Conservation (phyloP, 1,140 invertebrate species). For the Nasonia giraulti region DNA sequence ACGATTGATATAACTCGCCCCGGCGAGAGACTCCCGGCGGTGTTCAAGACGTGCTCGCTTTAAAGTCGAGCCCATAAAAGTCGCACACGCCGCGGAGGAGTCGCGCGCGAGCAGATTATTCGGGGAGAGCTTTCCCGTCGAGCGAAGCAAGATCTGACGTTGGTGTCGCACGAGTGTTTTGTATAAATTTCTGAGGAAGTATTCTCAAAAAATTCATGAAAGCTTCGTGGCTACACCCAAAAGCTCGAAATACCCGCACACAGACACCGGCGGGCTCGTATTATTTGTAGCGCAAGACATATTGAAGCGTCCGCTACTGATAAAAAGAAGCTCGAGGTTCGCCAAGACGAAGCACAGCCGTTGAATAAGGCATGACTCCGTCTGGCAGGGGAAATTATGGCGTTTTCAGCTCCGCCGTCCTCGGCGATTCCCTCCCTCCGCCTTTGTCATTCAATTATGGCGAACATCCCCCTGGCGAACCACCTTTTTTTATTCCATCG, state of each 20-base stretch:
- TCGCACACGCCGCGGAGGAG: background rate
- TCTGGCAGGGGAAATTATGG: slow-evolving; percentile 67
- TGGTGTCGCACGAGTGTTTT: background rate
- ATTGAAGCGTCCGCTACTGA: slow-evolving; percentile 47
- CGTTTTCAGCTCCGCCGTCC: slow-evolving; percentile 47
- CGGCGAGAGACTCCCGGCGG: background rate
- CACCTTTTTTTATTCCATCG: slow-evolving; percentile 30
- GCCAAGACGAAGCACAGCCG: background rate
- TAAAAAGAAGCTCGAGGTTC: slow-evolving; percentile 53
- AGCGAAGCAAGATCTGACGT: background rate
- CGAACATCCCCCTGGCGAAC: slow-evolving; percentile 49
- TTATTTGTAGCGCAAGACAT: background rate
- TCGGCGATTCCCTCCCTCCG: background rate
- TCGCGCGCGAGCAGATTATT: background rate
- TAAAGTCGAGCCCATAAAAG: slow-evolving; percentile 24
- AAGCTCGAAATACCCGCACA: background rate
- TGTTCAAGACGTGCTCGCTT: slow-evolving; percentile 5
- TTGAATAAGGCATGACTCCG: slow-evolving; percentile 60
- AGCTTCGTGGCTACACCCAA: too few species aligned
- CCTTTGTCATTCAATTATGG: slow-evolving; percentile 68
- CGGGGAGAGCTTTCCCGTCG: background rate
- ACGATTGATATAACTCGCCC: slow-evolving; percentile 20
- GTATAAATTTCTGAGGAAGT: background rate
- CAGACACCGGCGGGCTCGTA: background rate
- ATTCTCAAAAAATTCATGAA: too few species aligned